These are phyloP conservation scores for Ispidina lecontei DNA, from an alignment of 2,797 vertebrate genomes.

Conservation along the genomic window DNA sequence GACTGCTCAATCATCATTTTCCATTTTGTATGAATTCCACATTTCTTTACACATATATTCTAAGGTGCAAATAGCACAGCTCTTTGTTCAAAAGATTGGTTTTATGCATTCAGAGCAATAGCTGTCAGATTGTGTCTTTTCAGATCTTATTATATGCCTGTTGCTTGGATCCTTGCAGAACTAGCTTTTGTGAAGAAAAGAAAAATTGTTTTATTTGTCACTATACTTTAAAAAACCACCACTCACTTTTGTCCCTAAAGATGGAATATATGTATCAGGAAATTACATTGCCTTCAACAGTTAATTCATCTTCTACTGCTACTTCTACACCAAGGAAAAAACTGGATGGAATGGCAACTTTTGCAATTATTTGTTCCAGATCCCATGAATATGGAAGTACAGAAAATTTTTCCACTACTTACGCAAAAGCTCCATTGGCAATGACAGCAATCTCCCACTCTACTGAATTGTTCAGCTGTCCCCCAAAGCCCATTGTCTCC, in stretches of 20 bases:
- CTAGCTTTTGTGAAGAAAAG: neutral
- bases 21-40: neutral
- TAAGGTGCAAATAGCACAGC: neutral
- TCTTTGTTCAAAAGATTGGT: neutral
- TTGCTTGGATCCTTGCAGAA: neutral
- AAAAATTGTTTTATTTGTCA: conserved; percentile 3
- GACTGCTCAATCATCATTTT: neutral
- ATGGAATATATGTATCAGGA: conserved; percentile 83
- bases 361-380: conserved; percentile 44
- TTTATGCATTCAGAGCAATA: conserved; percentile 20
- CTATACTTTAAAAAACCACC: neutral
- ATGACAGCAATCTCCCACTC: conserved; percentile 75
- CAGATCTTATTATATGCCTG: conserved; percentile 5
- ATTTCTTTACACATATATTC: neutral
- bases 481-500: conserved; percentile 70
- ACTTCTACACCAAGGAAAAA: conserved; percentile 42
- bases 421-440: conserved; percentile 80
- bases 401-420: conserved; percentile 85
- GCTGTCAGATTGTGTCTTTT: neutral
- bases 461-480: conserved; percentile 75
- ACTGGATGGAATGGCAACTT: conserved; percentile 43
- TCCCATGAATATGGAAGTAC: conserved; percentile 74
- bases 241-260: conserved; percentile 81
- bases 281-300: conserved; percentile 80
- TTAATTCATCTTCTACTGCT: conserved; percentile 75